Percentiles rank a stretch among this genome's conserved stretches.
Evolutionary conservation across 2,113 vertebrate species (phyloP).

Genomic region (Entosphenus tridentatus): DNA sequence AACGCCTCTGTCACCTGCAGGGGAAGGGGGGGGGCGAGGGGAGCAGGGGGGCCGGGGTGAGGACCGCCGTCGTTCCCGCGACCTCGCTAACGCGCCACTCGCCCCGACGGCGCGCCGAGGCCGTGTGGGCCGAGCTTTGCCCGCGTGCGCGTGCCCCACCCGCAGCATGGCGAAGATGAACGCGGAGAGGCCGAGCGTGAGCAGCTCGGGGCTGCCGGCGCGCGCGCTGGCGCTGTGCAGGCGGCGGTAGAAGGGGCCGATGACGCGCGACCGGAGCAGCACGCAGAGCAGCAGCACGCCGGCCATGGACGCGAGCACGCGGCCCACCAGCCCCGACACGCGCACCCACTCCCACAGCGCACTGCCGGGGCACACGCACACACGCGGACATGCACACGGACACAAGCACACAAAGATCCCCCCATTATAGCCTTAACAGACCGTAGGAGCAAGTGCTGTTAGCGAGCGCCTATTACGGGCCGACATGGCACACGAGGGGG

Average conservation of each 20-base stretch:
- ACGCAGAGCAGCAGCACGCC: constrained; percentile 51
- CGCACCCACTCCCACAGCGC: constrained; percentile 35
- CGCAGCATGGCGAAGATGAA: constrained; percentile 77
- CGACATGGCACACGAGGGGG: too few species aligned
- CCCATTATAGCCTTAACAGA: too few species aligned
- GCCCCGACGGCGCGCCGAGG: too few species aligned
- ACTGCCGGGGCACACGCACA: constrained; percentile 14
- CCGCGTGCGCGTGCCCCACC: constrained; percentile 21
- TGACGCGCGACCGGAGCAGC: constrained; percentile 44
- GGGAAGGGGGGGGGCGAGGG: neutral
- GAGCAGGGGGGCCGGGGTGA: too few species aligned
- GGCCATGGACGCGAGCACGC: constrained; percentile 51
- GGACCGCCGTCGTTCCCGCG: too few species aligned
- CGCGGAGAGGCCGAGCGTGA: constrained; percentile 59
- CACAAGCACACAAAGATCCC: neutral
- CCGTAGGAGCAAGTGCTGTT: too few species aligned
- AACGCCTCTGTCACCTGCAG: constrained; percentile 61
- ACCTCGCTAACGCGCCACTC: too few species aligned
- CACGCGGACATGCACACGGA: neutral
- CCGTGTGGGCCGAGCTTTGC: too few species aligned
- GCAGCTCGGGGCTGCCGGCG: constrained; percentile 76
- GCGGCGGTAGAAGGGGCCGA: constrained; percentile 72
- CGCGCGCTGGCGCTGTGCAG: constrained; percentile 50
- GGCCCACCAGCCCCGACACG: constrained; percentile 40
- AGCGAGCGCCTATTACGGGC: too few species aligned